A percentile compares a stretch with the other conserved stretches of the same genome.
Evolutionary conservation across 2,113 vertebrate genomes (phyloP).

Genomic region (Pteruthius melanotis): DNA sequence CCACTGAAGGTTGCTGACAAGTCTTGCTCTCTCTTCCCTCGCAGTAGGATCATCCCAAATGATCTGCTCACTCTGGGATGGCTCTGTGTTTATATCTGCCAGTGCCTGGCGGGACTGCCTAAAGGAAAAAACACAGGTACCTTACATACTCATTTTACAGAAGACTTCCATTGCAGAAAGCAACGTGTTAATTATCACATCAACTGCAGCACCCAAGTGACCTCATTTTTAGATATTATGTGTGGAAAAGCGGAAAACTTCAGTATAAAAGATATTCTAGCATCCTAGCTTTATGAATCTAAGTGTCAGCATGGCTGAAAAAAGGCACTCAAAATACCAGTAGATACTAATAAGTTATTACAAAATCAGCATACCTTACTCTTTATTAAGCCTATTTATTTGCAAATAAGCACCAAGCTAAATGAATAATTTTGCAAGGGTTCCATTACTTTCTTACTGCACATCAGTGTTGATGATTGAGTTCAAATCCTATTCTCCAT

Average conservation of each 20-base stretch:
- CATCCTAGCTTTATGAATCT: background rate
- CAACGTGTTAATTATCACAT: background rate
- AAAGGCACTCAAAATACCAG: background rate
- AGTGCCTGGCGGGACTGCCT: constrained; percentile 83
- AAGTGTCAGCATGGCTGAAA: background rate
- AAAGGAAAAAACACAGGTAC: background rate
- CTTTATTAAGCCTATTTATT: background rate
- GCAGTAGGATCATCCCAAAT: constrained; percentile 98
- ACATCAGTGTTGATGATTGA: background rate
- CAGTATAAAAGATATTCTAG: background rate
- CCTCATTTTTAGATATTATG: background rate
- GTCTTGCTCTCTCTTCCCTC: constrained; percentile 89
- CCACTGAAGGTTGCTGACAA: constrained; percentile 95
- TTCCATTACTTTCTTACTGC: background rate
- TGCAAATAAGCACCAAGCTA: background rate
- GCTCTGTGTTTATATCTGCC: constrained; percentile 88
- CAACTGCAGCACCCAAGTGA: background rate
- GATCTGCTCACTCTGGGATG: constrained; percentile 96
- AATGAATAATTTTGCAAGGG: background rate
- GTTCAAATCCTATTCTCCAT: background rate
- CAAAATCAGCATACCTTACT: background rate
- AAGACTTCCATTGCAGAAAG: background rate
- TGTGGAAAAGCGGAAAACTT: background rate
- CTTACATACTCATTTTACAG: background rate
- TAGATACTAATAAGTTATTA: background rate